These are phyloP conservation scores for Andrena chrysosceles DNA, from an alignment of 2,888 invertebrate species.

Conservation along the genomic window DNA sequence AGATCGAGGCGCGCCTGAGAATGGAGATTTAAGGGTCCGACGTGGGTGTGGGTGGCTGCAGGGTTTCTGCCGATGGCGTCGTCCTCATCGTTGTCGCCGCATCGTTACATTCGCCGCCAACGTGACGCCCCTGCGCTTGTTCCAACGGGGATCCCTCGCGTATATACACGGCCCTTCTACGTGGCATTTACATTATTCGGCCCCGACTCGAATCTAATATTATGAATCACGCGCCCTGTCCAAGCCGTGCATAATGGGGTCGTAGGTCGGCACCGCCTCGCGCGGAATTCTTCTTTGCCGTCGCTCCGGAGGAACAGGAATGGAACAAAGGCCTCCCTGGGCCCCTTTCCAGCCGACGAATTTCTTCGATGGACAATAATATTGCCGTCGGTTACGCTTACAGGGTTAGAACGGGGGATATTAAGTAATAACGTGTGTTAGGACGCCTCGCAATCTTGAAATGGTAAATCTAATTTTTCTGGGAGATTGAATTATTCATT, in stretches of 20 bases:
- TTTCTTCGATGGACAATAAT: conserved; percentile 51
- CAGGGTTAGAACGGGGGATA: too few species aligned
- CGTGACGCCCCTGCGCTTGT: conserved; percentile 80
- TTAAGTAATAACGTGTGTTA: too few species aligned
- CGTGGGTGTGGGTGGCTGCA: conserved; percentile 69
- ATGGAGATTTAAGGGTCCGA: conserved; percentile 72
- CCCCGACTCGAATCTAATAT: conserved; percentile 77
- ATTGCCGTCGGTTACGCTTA: conserved; percentile 44
- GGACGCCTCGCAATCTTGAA: too few species aligned
- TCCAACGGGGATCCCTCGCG: conserved; percentile 65
- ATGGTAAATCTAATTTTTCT: too few species aligned
- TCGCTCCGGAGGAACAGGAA: conserved; percentile 49
- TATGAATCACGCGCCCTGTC: conserved; percentile 77
- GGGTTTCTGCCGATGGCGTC: conserved; percentile 63
- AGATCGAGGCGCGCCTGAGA: conserved; percentile 65
- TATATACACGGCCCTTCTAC: conserved; percentile 61
- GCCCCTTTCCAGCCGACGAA: conserved; percentile 39
- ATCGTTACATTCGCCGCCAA: conserved; percentile 76
- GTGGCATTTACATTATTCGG: conserved; percentile 77
- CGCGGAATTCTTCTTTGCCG: conserved; percentile 62
- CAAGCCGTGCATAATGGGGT: conserved; percentile 76
- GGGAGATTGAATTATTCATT: too few species aligned
- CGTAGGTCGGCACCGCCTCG: conserved; percentile 76
- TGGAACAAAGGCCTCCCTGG: conserved; percentile 57
- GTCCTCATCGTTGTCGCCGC: conserved; percentile 68